A percentile compares a stretch with the other conserved stretches of the same genome.
Conservation (phyloP, 2,113 vertebrate genomes). For the Zosterops japonicus region DNA sequence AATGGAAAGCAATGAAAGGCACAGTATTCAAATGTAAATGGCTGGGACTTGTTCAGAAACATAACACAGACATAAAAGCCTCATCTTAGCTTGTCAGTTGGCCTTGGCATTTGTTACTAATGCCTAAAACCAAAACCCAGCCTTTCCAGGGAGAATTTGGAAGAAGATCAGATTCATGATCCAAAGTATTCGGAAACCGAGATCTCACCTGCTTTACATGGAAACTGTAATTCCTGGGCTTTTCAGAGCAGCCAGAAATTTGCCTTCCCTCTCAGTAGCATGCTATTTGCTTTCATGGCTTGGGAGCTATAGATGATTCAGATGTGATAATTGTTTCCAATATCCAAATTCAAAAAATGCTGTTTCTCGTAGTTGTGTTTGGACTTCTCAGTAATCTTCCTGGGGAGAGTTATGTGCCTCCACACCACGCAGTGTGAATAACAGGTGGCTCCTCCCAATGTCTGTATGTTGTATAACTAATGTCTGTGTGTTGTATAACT, state of each 20-base stretch:
- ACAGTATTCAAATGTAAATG: background rate
- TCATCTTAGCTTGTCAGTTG: background rate
- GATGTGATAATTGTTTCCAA: background rate
- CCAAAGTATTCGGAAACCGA: constrained; percentile 19
- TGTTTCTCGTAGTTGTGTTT: background rate
- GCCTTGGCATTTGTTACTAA: background rate
- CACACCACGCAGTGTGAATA: background rate
- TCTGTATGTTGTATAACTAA: background rate
- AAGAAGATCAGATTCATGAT: background rate
- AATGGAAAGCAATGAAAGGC: background rate
- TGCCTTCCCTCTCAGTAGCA: background rate
- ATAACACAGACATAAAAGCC: background rate
- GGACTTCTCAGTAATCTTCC: background rate
- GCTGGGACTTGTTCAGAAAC: background rate
- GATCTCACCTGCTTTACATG: constrained; percentile 29
- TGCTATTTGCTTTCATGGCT: background rate
- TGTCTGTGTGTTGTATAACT: background rate
- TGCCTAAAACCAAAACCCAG: background rate
- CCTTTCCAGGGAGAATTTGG: constrained; percentile 10
- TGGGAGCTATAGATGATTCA: background rate
- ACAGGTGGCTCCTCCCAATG: background rate
- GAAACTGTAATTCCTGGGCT: constrained; percentile 21
- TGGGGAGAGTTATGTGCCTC: background rate
- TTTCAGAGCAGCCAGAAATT: background rate
- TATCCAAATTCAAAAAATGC: background rate